phyloP scores from a whole-genome alignment of 2,113 vertebrate species.

The Gavia stellata region DNA sequence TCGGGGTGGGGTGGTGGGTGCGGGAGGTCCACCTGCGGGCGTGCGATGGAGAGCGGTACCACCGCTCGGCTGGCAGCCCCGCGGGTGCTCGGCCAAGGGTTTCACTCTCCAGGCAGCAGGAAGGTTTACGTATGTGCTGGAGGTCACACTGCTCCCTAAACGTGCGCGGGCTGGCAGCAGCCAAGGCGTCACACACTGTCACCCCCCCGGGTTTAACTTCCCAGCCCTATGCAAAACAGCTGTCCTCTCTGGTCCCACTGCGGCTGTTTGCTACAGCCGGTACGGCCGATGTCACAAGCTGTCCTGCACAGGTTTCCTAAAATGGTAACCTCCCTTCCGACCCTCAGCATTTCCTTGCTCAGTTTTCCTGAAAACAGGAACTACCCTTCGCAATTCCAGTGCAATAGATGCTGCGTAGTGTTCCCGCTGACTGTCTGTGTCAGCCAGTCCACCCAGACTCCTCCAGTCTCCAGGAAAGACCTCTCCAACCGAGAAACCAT shows the following conservation, averaged over 20 bases:
- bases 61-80: not conserved
- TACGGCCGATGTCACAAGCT: accelerated
- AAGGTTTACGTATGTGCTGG: accelerated
- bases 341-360: not conserved
- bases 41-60: not conserved
- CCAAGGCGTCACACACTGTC: not conserved
- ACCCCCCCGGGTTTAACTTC: accelerated
- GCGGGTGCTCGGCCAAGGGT: accelerated
- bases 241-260: not conserved
- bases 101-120: not conserved
- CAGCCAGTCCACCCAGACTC: not conserved
- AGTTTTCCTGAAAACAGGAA: not conserved
- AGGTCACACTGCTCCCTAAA: not conserved
- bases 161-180: accelerated
- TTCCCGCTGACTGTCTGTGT: accelerated
- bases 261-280: accelerated
- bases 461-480: not conserved
- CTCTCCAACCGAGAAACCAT: not conserved
- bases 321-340: accelerated
- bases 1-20: not conserved
- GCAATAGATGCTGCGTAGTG: accelerated
- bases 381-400: accelerated
- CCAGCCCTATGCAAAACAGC: not conserved
- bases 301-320: not conserved
- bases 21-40: not conserved